phyloP scores from a whole-genome alignment of 2,888 invertebrate species.

The Polydesmus complanatus region DNA sequence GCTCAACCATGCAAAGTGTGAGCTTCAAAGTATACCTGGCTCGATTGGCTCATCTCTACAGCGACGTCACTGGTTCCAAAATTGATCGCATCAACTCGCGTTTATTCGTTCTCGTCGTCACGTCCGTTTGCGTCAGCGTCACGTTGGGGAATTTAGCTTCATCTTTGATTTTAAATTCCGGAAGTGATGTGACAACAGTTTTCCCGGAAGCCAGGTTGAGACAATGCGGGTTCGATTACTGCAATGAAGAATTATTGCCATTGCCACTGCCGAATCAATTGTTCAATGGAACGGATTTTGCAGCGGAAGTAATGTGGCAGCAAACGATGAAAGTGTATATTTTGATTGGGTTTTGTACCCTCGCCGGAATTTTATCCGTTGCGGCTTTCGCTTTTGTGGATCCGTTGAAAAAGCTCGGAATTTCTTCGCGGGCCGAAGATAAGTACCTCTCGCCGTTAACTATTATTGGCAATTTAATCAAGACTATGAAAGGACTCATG shows the following conservation, averaged over 20 bases:
- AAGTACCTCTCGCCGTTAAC: not conserved
- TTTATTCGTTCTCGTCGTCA: not conserved
- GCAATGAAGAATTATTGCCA: slow-evolving; percentile 2
- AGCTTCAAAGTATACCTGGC: not conserved
- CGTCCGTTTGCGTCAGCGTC: not conserved
- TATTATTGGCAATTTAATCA: not conserved
- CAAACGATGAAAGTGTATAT: not conserved
- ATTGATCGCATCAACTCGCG: not conserved
- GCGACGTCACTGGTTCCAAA: not conserved
- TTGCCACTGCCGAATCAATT: not conserved
- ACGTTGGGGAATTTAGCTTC: not conserved
- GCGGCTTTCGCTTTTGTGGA: not conserved
- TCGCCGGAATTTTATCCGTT: not conserved
- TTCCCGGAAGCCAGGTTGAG: not conserved
- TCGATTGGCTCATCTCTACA: not conserved
- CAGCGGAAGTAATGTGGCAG: not conserved
- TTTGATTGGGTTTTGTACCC: not conserved
- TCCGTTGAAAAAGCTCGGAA: not conserved
- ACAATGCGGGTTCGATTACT: slow-evolving; percentile 3
- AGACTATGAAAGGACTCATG: not conserved
- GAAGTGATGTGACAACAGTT: not conserved
- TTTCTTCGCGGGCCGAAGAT: not conserved
- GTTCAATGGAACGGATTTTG: not conserved
- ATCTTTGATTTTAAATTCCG: not conserved
- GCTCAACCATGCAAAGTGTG: not conserved